These are phyloP conservation scores for Dromococcyx pavoninus DNA, from an alignment of 2,797 vertebrate species.

Conservation along the genomic window DNA sequence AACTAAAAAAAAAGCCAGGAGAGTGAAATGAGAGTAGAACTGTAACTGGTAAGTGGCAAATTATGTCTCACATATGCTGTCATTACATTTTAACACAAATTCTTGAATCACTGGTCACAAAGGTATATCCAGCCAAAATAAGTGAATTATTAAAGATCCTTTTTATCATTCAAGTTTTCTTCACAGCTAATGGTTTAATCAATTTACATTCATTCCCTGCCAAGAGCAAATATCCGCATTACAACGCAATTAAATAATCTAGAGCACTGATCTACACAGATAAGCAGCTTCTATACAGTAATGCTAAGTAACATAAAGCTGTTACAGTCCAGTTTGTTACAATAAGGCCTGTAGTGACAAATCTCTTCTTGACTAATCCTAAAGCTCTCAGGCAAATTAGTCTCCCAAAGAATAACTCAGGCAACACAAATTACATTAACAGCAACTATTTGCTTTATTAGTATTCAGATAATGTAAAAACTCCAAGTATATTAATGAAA, in stretches of 20 bases:
- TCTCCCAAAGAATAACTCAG: background rate
- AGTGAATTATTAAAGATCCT: background rate
- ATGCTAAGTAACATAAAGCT: background rate
- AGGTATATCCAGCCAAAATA: background rate
- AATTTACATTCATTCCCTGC: background rate
- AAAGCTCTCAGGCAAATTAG: conserved; percentile 1
- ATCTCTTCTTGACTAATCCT: background rate
- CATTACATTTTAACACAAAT: background rate
- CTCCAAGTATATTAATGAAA: background rate
- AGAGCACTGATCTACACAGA: background rate
- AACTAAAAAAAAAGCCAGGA: background rate
- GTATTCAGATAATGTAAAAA: background rate
- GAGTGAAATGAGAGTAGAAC: background rate
- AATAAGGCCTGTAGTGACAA: background rate
- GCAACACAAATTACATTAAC: background rate
- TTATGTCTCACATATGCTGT: background rate
- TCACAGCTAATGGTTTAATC: background rate
- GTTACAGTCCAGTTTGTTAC: background rate
- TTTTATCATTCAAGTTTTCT: background rate
- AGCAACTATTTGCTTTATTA: background rate
- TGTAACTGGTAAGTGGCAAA: background rate
- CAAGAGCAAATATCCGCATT: background rate
- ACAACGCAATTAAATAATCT: background rate
- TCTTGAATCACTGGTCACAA: background rate
- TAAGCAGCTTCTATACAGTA: background rate